Evolutionary conservation across 1,140 invertebrate species (phyloP), one percentile per base, ranked within the genome.

Genomic region (Caenorhabditis remanei): DNA sequence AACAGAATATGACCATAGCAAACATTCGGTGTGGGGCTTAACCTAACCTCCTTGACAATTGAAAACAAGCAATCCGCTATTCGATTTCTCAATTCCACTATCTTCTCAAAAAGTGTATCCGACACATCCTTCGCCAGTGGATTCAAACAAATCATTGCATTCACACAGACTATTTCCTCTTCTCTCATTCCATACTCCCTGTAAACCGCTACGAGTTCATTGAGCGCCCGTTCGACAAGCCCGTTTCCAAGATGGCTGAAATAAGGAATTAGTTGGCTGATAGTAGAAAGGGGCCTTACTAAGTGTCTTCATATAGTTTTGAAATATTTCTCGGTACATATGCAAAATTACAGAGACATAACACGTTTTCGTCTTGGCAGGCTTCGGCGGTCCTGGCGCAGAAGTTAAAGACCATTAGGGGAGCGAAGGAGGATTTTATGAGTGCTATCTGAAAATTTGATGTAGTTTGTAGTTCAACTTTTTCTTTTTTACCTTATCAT

Each of bases 241-340:
- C 91, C 92, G 82, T 92, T 93, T 63, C 91, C 91, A 41, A 92
- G 75, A 87, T 92, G 91, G 43, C 91, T 92, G 48, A 87, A 91
- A 88, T 63, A n/a, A n/a, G n/a, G n/a, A n/a, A n/a, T n/a, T n/a
- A 13, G 6, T 24, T 19, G 67, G 67, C 0, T 11, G 16, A 19
- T 7, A 84, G n/a, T n/a, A n/a, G 16, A 79, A 11, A 43, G 16
- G 16, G 41, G 8, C 8, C 90, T 87, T n/a, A 91, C 91, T 93
- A 92, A 9, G 92, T 79, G 85, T 92, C 91, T 75, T 32, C 85
- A 71, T 90, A 92, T 14, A 87, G 89, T 50, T 89, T 92, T 46
- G 88, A 88, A 43, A 92, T 91, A 65, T 92, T 89, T 55, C n/a
- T n/a, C n/a, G n/a, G n/a, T n/a, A n/a, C n/a, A n/a, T n/a, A n/a